Evolutionary conservation across 2,797 vertebrate species (phyloP), one percentile per base, ranked within the genome.

Genomic region (Scleropages formosus): DNA sequence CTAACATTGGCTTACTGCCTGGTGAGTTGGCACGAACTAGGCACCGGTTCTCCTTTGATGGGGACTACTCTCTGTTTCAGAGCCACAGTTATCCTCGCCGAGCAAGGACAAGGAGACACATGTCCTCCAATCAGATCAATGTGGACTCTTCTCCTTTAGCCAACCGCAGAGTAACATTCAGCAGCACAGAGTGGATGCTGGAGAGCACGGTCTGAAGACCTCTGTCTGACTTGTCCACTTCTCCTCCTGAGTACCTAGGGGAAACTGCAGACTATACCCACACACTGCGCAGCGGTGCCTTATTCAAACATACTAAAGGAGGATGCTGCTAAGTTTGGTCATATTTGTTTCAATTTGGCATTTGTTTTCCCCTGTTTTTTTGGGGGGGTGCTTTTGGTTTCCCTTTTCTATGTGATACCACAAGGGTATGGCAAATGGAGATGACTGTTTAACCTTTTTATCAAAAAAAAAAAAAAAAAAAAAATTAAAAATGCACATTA

Each of bases 141-240:
- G 85, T 81, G 77, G 93, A 95, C 79, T 87, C 92, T 2, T 92
- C 92, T 10, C 92, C 90, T 4, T 90, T 95, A 58, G 85, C 91
- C 80, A 92, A 92, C 87, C 85, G 95, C 76, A 91, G 94, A 84
- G 93, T 96, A 72, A 95, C 93, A 0, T 97, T 96, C 80, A 96
- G 95, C 92, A 98, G 96, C 94, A 97, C 95, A 13, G 96, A 98
- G 85, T 98, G 96, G 96, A 97, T 98, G 96, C 89, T 98, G 49
- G 96, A 98, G 87, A 98, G 96, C 91, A 97, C 96, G 39, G 96
- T 97, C 80, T 98, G 91, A 95, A 83, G 70, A 87, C 84, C 80
- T 79, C 73, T 68, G 75, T 82, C 80, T 82, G 82, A 81, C 62
- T 78, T 84, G 87, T 82, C 87, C 84, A 82, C 84, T 87, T 85